Conservation (phyloP, 2,888 invertebrate genomes). For the Standfussiana lucernea region DNA sequence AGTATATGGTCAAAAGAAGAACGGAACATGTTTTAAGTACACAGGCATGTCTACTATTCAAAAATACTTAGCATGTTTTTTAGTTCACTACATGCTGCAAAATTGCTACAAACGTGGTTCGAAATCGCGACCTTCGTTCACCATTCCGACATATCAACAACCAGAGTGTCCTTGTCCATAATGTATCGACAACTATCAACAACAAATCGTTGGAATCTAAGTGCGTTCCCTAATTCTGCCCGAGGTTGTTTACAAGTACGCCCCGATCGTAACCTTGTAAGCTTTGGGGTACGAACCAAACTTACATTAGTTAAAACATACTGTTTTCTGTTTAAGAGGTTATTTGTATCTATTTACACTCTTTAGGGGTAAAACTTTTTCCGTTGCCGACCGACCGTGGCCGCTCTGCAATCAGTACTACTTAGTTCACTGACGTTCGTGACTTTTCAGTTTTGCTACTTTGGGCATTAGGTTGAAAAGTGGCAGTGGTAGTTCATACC, state of each 20-base stretch:
- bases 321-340: slow-evolving; percentile 22
- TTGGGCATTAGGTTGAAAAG: too few relatives aligned
- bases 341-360: slow-evolving; percentile 1
- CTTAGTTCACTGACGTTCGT: too few relatives aligned
- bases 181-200: slow-evolving; percentile 17
- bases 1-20: not conserved
- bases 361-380: too few relatives aligned
- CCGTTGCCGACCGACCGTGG: too few relatives aligned
- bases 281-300: slow-evolving; percentile 20
- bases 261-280: slow-evolving; percentile 25
- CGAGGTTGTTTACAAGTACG: slow-evolving; percentile 38
- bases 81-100: not conserved
- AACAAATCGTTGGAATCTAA: slow-evolving; percentile 29
- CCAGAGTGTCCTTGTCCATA: not conserved
- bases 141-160: not conserved
- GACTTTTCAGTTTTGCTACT: too few relatives aligned
- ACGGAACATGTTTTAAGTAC: not conserved
- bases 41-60: not conserved
- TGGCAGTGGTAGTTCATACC: too few relatives aligned
- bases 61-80: not conserved
- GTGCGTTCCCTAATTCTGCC: slow-evolving; percentile 44
- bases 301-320: slow-evolving; percentile 31
- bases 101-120: not conserved
- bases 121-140: not conserved
- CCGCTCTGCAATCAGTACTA: not conserved